Base-by-base conservation (phyloP, 2,113 vertebrate genomes). In the Megaceryle maxima region DNA sequence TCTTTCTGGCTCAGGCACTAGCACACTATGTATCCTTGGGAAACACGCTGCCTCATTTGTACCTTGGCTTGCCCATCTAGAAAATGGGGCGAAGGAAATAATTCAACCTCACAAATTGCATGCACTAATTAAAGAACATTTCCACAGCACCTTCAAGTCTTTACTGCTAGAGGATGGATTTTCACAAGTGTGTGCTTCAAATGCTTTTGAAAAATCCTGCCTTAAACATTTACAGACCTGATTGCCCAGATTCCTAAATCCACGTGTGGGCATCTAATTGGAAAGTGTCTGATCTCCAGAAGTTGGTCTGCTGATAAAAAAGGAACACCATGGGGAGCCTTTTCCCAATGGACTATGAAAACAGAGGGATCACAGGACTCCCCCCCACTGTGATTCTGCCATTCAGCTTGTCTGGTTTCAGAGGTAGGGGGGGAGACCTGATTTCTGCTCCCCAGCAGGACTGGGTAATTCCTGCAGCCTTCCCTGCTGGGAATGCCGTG, bases 41-140 rank as follows among this genome's bases (percentile, higher is more conserved):
- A 88, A 93, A 67, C 22, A 29, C 2, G 15, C 64, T 83, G 76
- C 77, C 77, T 95, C 14, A 3, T 78, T 94, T 62, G 37, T 48
- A 62, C 93, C 73, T 63, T 74, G 76, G 83, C 68, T 91, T 95
- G 81, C 80, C 80, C 46, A 6, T 37, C 68, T 70, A 9, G 21
- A 56, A 72, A 64, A 69, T 2, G 51, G 59, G 87, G 55, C 35
- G 68, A 46, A 74, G 44, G 53, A 44, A 70, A 87, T 57, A 62
- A 83, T 41, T 64, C 44, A 33, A n/a, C 29, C 64, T 89, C 69
- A 53, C 73, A 74, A 70, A 78, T 50, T 16, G 46, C 51, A 3
- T 1, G 2, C 21, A 3, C 60, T 67, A 37, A 67, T 81, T 75
- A 59, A 57, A 41, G 68, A 48, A 14, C 64, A 15, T 63, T 88